Base-by-base conservation (phyloP, 2,113 vertebrate species). In the Apus apus region DNA sequence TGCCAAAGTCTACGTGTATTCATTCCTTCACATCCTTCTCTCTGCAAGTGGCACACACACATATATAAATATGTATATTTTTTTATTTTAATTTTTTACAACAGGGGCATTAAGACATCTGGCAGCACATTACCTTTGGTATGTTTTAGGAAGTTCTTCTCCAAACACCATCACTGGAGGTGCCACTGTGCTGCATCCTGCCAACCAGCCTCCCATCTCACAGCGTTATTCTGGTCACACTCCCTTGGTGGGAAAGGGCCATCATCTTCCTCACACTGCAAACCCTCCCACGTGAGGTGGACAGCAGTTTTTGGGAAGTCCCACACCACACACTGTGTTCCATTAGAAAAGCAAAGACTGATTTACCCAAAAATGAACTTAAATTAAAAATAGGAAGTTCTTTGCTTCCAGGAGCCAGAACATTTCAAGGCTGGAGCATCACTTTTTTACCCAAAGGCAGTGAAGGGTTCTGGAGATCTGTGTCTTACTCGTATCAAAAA, bases 191-290 rank as follows among this genome's bases (percentile, higher is more conserved):
- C 34, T 16, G 22, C 23, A 34, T 32, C 54, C 54, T 56, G 71
- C 46, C 34, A 50, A 34, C 45, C 36, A 8, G n/a, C 18, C 32
- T 32, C 53, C 45, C 27, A 1, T 11, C 64, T 72, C 76, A 15
- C 58, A 30, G 1, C 53, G 15, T 60, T 4, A 18, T 53, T 66
- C 57, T 36, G 45, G 13, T 30, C 27, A 1, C 9, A 32, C 36
- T 51, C 53, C 68, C 36, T 27, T 58, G 5, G 43, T 3, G 16
- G 40, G 43, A 29, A 50, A 30, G 13, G 1, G 0, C 53, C 7
- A 0, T 11, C 4, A 0, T 29, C 26, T 29, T 23, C 54, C 78
- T 68, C 53, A 15, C 1, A 2, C n/a, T 30, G 11, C 50, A 48
- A 22, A 8, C n/a, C 23, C 16, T 1, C 71, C 71, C 38, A 0